Evolutionary conservation across 1,140 invertebrate genomes (phyloP).

Genomic region (Drosophila paulistorum): DNA sequence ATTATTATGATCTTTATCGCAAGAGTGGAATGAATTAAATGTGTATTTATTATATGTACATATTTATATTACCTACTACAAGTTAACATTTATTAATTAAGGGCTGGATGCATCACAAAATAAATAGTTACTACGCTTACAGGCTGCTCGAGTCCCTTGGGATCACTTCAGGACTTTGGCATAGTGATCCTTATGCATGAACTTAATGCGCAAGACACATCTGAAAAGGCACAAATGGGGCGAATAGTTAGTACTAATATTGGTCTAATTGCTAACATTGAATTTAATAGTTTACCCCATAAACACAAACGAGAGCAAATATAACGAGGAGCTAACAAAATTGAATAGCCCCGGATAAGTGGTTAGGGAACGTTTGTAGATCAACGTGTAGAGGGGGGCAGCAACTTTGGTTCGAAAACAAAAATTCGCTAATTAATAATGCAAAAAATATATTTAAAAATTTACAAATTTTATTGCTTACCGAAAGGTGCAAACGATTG

Average conservation of each 20-base stretch:
- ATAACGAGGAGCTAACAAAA: slow-evolving; percentile 84
- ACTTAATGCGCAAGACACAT: slow-evolving; percentile 71
- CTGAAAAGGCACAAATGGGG: slow-evolving; percentile 41
- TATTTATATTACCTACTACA: slow-evolving; percentile 25
- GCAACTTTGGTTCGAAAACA: slow-evolving; percentile 70
- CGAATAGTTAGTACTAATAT: slow-evolving; percentile 17
- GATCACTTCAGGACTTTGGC: slow-evolving; percentile 70
- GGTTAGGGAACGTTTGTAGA: slow-evolving; percentile 85
- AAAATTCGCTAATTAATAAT: slow-evolving; percentile 40
- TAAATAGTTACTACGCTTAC: slow-evolving; percentile 35
- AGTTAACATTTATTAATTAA: slow-evolving; percentile 51
- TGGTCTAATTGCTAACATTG: not conserved
- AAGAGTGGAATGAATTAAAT: slow-evolving; percentile 3
- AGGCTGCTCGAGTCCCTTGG: not conserved
- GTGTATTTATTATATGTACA: slow-evolving; percentile 3
- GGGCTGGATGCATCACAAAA: slow-evolving; percentile 51
- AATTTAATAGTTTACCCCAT: slow-evolving; percentile 83
- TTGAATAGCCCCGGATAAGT: slow-evolving; percentile 85
- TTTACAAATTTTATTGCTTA: slow-evolving; percentile 33
- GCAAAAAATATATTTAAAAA: not conserved
- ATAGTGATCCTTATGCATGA: slow-evolving; percentile 67
- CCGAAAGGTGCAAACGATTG: slow-evolving; percentile 86
- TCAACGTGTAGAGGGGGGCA: slow-evolving; percentile 85
- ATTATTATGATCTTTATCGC: slow-evolving; percentile 28
- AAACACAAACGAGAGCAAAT: slow-evolving; percentile 79